Base-by-base conservation (phyloP, 2,113 vertebrate species). In the Cynoglossus semilaevis region DNA sequence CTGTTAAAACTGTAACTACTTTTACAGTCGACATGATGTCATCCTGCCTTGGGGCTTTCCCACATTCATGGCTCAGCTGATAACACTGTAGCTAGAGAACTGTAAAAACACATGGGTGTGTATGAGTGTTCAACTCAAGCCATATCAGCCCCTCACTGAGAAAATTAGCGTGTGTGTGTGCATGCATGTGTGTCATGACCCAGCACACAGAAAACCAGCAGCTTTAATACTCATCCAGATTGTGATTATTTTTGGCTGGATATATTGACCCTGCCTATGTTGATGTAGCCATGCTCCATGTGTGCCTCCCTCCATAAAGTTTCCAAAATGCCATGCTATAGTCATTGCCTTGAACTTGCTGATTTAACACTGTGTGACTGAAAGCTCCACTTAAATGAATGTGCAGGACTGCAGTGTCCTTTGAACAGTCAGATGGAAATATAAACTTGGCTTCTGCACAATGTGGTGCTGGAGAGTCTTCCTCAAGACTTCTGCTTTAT, bases 51-150 rank as follows among this genome's bases (percentile, higher is more conserved):
- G 73, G 85, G 85, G 79, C 65, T 88, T 88, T 88, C 85, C 84
- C 85, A 86, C 82, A 87, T 82, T 70, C 63, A 56, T 57, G 74
- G 74, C 74, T 79, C 80, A 84, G 85, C 87, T 87, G 87, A 88
- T 87, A 87, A 85, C 85, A 82, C 80, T 85, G 80, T 82, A n/a
- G 83, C 72, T 75, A 62, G 51, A 59, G 77, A 78, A 71, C 79
- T 77, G 74, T 74, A 77, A 75, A 83, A 84, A 77, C 76, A 79
- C 66, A 77, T 83, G 86, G 83, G 84, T 53, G 85, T 82, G 78
- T 75, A 63, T 66, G 68, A 37, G 67, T 72, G 72, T 78, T 56
- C 79, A 86, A 86, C 73, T 82, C 58, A 77, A 78, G 76, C 80
- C 72, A 40, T 79, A 67, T 85, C 80, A 81, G 66, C 79, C 77